These are phyloP conservation scores for Cheiracanthium punctorium DNA, from an alignment of 2,888 invertebrate genomes.

Conservation along the genomic window DNA sequence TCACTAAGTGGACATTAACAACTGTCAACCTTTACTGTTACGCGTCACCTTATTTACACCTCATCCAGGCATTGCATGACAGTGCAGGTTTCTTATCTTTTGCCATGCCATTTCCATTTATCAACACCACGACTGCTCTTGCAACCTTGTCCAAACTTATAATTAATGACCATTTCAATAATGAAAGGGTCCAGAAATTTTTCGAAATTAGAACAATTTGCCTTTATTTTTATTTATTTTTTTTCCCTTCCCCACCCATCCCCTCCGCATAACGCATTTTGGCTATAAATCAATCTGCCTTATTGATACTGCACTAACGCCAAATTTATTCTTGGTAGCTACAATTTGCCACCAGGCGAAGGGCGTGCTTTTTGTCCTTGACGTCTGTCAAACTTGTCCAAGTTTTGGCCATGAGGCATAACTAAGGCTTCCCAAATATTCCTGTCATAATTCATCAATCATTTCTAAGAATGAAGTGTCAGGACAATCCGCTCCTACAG, in stretches of 20 bases:
- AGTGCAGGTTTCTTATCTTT: too few species aligned
- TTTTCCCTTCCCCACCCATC: too few species aligned
- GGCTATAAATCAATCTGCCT: neutral
- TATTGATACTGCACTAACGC: neutral
- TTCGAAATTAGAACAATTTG: neutral
- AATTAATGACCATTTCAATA: neutral
- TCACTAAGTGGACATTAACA: too few species aligned
- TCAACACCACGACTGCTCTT: too few species aligned
- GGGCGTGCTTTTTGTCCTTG: neutral
- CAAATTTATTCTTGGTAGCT: neutral
- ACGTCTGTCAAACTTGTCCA: neutral
- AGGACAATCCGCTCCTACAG: neutral
- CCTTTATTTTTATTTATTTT: neutral
- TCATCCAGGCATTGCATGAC: too few species aligned
- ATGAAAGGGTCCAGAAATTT: neutral
- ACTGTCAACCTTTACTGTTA: too few species aligned
- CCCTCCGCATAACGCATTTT: neutral
- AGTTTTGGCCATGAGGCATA: neutral
- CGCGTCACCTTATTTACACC: too few species aligned
- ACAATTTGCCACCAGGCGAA: neutral
- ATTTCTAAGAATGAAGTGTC: neutral
- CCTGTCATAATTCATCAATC: neutral
- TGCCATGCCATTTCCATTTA: too few species aligned
- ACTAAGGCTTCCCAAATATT: neutral
- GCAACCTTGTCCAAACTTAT: neutral